These are phyloP conservation scores for Fistularia commersonii DNA, from an alignment of 2,797 vertebrate species.

Conservation along the genomic window DNA sequence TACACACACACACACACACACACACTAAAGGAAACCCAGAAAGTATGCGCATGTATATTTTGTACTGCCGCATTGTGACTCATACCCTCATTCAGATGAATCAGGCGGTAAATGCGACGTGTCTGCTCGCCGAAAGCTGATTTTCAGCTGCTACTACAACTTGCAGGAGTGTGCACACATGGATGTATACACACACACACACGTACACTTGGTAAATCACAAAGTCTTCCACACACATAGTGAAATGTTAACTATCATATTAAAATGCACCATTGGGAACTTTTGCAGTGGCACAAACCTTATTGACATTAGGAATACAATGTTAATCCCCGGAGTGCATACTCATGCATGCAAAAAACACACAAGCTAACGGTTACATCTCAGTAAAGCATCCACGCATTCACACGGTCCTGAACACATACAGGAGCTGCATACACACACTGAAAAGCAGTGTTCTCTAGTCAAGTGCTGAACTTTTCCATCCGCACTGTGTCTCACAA, in stretches of 20 bases:
- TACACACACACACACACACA: constrained; percentile 25
- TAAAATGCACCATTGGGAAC: constrained; percentile 56
- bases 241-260: constrained; percentile 68
- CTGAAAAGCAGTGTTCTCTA: constrained; percentile 27
- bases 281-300: constrained; percentile 61
- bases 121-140: constrained; percentile 43
- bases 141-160: constrained; percentile 46
- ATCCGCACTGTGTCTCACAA: constrained; percentile 39
- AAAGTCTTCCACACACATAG: not conserved
- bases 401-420: too few relatives aligned
- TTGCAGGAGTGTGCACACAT: constrained; percentile 31
- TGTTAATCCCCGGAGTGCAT: constrained; percentile 31
- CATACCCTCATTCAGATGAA: constrained; percentile 33
- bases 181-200: constrained; percentile 2
- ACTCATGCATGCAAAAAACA: too few relatives aligned
- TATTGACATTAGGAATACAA: constrained; percentile 43
- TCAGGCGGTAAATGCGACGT: constrained; percentile 47
- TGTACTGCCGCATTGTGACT: constrained; percentile 19
- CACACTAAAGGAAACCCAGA: constrained; percentile 26
- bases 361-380: too few relatives aligned
- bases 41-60: constrained; percentile 31
- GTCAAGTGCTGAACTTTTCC: constrained; percentile 30
- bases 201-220: constrained; percentile 25
- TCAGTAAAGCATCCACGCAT: too few relatives aligned
- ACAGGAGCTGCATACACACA: constrained; percentile 3